Conservation (phyloP, 1,140 invertebrate genomes). For the Oryzaephilus surinamensis region DNA sequence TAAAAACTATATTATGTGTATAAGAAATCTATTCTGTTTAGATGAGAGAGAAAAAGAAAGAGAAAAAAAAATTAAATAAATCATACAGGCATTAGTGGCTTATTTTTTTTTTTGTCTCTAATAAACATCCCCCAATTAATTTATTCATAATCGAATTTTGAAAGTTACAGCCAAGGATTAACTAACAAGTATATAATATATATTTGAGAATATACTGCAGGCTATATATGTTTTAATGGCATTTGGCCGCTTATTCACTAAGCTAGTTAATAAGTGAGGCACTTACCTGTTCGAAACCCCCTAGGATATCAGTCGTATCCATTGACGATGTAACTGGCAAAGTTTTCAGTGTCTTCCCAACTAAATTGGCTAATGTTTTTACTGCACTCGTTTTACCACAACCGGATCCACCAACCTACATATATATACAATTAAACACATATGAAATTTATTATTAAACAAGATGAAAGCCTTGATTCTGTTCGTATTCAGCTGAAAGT, state of each 20-base stretch:
- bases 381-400: constrained; percentile 78
- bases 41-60: too few relatives aligned
- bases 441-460: constrained; percentile 1
- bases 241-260: too few relatives aligned
- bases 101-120: neutral
- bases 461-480: neutral
- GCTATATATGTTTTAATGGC: neutral
- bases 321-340: constrained; percentile 85
- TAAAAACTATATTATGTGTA: too few relatives aligned
- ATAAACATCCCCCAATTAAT: neutral
- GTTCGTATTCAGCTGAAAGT: neutral
- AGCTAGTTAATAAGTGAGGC: neutral
- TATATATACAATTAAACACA: constrained; percentile 16
- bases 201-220: neutral
- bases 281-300: constrained; percentile 91
- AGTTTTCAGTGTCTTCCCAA: constrained; percentile 61
- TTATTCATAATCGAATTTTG: neutral
- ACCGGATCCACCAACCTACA: constrained; percentile 62
- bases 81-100: neutral
- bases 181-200: neutral
- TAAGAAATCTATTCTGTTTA: too few relatives aligned
- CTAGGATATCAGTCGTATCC: constrained; percentile 91
- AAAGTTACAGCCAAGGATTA: too few relatives aligned
- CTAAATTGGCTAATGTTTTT: constrained; percentile 62
- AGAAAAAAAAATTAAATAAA: constrained; percentile 2